Percentiles rank a stretch among this genome's conserved stretches.
Conservation (phyloP, 2,113 vertebrate genomes). For the Montifringilla adamsi region DNA sequence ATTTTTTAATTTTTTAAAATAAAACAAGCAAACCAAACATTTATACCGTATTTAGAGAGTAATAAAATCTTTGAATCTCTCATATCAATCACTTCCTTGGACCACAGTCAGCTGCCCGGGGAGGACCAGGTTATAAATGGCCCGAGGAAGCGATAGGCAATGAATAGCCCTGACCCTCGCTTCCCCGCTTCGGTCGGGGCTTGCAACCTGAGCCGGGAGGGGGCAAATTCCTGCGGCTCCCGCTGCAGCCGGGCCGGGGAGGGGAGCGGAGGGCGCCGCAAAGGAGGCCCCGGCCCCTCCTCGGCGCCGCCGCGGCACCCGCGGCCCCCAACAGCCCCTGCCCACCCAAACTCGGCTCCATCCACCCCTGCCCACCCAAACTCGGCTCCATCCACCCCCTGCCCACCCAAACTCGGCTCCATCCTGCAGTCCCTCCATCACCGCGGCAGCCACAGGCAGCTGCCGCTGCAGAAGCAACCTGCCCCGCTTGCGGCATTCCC, state of each 20-base stretch:
- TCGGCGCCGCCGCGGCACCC: background rate
- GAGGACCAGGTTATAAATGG: constrained; percentile 46
- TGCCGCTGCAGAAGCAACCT: background rate
- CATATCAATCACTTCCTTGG: background rate
- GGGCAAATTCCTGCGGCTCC: constrained; percentile 67
- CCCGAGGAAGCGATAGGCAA: constrained; percentile 75
- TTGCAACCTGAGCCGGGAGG: constrained; percentile 77
- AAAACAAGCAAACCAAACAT: background rate
- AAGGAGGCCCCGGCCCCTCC: background rate
- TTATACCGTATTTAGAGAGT: background rate
- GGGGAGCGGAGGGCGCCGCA: background rate
- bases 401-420: background rate
- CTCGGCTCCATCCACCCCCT: background rate
- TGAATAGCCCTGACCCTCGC: constrained; percentile 66
- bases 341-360: background rate
- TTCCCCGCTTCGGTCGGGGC: constrained; percentile 63
- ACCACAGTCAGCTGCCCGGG: background rate
- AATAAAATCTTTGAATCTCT: background rate
- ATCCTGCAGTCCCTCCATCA: background rate
- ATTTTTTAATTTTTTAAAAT: background rate
- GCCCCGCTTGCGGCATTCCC: background rate
- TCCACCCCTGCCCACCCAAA: background rate
- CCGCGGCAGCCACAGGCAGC: background rate
- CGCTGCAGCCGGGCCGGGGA: background rate
- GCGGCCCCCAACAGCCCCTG: background rate